Evolutionary conservation across 1,140 invertebrate genomes (phyloP).

Genomic region (Microplitis mediator): DNA sequence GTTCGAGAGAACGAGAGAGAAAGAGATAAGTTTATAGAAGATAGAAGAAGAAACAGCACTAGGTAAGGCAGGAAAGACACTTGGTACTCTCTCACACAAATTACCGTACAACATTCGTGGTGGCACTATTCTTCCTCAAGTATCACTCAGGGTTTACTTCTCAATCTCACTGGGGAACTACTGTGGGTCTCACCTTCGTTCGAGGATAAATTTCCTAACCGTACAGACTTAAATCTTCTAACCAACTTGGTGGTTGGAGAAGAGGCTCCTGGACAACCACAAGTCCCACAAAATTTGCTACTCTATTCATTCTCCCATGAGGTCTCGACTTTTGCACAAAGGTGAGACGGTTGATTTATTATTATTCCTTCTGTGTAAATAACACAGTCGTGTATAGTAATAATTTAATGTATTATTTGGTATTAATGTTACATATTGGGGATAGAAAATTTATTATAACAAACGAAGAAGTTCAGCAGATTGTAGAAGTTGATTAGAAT

Average conservation of each 20-base stretch:
- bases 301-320: not conserved
- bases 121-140: conserved; percentile 35
- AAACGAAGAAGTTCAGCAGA: too few species aligned
- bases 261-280: not conserved
- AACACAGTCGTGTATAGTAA: not conserved
- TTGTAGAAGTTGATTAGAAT: too few species aligned
- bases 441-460: too few species aligned
- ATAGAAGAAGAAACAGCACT: not conserved
- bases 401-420: too few species aligned
- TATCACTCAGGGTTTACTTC: conserved; percentile 44
- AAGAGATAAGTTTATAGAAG: conserved; percentile 24
- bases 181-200: not conserved
- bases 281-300: conserved; percentile 19
- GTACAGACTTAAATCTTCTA: conserved; percentile 33
- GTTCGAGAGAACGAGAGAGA: conserved; percentile 15
- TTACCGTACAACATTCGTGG: conserved; percentile 37
- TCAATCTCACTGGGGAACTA: conserved; percentile 3
- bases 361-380: not conserved
- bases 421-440: too few species aligned
- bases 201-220: conserved; percentile 43
- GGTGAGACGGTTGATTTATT: not conserved
- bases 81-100: conserved; percentile 49
- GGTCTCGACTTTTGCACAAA: not conserved
- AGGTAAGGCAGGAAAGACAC: conserved; percentile 33
- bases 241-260: conserved; percentile 11